These are phyloP conservation scores for Lophotis ruficrista DNA, from an alignment of 2,113 vertebrate species.

Conservation along the genomic window DNA sequence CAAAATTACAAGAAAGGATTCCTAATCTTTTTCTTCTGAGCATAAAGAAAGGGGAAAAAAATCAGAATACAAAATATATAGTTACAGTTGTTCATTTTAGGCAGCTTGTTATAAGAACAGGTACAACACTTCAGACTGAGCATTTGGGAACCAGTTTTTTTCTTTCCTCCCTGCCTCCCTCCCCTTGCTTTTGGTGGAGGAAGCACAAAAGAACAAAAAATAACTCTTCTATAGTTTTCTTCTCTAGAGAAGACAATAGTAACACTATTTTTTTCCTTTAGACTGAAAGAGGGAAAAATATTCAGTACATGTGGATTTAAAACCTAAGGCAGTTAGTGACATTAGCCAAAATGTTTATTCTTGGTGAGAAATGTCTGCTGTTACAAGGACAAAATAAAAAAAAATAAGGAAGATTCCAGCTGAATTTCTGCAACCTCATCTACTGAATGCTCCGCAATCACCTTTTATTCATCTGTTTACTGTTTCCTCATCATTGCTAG, in stretches of 20 bases:
- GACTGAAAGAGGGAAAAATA: not conserved
- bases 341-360: not conserved
- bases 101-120: not conserved
- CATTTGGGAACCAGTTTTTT: not conserved
- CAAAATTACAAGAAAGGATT: not conserved
- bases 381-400: not conserved
- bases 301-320: not conserved
- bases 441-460: not conserved
- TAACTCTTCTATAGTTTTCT: not conserved
- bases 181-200: not conserved
- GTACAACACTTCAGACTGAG: not conserved
- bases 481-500: not conserved
- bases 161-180: not conserved
- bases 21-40: not conserved
- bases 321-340: not conserved
- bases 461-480: not conserved
- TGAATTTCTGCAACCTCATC: not conserved
- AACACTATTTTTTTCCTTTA: not conserved
- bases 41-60: not conserved
- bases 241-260: not conserved
- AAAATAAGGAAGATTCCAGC: not conserved
- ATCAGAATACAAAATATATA: not conserved
- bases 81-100: not conserved
- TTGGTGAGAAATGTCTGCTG: not conserved
- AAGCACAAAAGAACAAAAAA: not conserved